Base-by-base conservation (phyloP, 2,797 vertebrate genomes). In the Syngnathus acus region DNA sequence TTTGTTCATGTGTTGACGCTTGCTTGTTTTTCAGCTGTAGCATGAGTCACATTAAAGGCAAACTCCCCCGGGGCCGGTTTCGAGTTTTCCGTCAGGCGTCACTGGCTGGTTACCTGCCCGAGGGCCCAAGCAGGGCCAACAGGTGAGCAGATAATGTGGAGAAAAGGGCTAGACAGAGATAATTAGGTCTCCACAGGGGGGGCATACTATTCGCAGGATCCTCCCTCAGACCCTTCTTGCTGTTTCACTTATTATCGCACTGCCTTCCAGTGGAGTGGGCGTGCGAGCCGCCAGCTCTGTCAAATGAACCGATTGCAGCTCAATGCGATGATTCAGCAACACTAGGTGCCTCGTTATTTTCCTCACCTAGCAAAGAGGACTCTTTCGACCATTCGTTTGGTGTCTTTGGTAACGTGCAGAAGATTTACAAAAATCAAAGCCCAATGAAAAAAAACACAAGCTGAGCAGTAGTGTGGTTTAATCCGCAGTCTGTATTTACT, bases 311-410 rank as follows among this genome's bases (percentile, higher is more conserved):
- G 71, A 71, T 68, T 77, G 64, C 62, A 59, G 37, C 72, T 53
- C 76, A 45, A 70, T 75, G 62, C 32, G 6, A 77, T 84, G 80
- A 84, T 67, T 84, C 82, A 82, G 77, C 75, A 68, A 37, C 78
- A 1, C 70, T 76, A 70, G 85, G 77, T 4, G 32, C 65, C 76
- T 85, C 81, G 74, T 87, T 87, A 87, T 81, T 81, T 80, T 68
- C 60, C 72, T 77, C 78, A 73, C 65, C 71, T 78, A 77, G 69
- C 50, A 60, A 62, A 71, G 64, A 75, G 65, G 72, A 72, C 70
- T 67, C 65, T 55, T 61, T 58, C 55, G 26, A 71, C 78, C 73
- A 67, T 83, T 75, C 67, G 65, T 80, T 75, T 74, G 64, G 65
- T 84, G 77, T 74, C 69, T 76, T 75, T 75, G 62, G 69, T 76